Evolutionary conservation across 2,113 vertebrate genomes (phyloP), one percentile per base, ranked within the genome.

Genomic region (Pluvialis apricaria): DNA sequence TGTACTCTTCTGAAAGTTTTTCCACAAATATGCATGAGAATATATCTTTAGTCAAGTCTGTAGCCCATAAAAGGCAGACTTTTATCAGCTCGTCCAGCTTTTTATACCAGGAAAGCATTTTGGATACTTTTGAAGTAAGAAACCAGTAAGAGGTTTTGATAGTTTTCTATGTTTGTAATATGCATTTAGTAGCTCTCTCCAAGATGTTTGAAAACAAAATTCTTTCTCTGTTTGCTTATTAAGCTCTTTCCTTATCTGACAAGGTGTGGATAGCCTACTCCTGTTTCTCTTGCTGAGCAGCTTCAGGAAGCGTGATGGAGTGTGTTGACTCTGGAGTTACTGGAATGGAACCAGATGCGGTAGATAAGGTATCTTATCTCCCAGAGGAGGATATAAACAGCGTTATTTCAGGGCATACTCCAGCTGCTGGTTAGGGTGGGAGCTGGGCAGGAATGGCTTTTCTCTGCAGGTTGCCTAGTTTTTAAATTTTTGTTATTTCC

Each of bases 331-430:
- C 81, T 54, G 84, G 72, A 60, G 78, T 49, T 82, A 15, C 77
- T 75, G 94, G 73, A 80, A 68, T 66, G 81, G 82, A 69, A 90
- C 66, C 90, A 93, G 79, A 60, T 80, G 81, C 14, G 1, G 32
- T 26, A 87, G 90, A 92, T 94, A 94, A 91, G 9, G 9, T 34
- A 10, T 82, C 66, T 88, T 64, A 71, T 91, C 92, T 96, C 61
- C 65, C 44, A 38, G n/a, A 54, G 73, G 69, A 86, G 81, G 32
- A 38, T 10, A n/a, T 13, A 55, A 87, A 71, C 84, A 87, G 57
- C 32, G 29, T 70, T 85, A 10, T 47, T 54, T 51, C 81, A 51
- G 84, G 72, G 45, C 5, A 7, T 58, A 4, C 45, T 93, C 34
- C 60, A 86, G 25, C 55, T 3, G 4, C 1, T 4, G 45, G 38